Conservation (phyloP, 2,113 vertebrate genomes). For the Ophthalmolycus amberensis region DNA sequence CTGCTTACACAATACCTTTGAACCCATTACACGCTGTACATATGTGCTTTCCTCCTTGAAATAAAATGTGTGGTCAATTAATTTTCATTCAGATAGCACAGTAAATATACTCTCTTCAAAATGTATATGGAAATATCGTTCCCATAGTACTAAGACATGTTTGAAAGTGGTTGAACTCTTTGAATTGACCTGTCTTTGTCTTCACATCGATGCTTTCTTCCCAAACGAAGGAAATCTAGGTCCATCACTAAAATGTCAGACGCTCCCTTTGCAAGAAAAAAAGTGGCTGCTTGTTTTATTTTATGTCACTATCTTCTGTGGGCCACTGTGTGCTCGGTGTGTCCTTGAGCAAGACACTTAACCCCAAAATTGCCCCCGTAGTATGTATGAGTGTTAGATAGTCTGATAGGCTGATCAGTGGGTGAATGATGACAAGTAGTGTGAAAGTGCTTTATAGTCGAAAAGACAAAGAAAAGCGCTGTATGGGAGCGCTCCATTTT, state of each 20-base stretch:
- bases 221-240: not conserved
- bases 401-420: no score
- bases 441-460: no score
- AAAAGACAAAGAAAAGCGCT: no score
- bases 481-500: no score
- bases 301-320: not conserved
- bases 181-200: not conserved
- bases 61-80: constrained; percentile 11
- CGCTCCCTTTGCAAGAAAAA: not conserved
- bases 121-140: not conserved
- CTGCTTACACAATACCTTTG: constrained; percentile 31
- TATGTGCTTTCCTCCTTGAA: constrained; percentile 27
- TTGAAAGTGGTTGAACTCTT: not conserved
- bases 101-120: constrained; percentile 5
- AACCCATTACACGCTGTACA: constrained; percentile 28
- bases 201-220: not conserved
- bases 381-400: no score
- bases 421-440: no score
- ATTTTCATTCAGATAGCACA: constrained; percentile 4
- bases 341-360: no score
- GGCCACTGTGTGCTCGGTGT: no score
- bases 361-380: no score
- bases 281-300: not conserved
- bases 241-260: not conserved
- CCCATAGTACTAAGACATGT: not conserved